Base-by-base conservation (phyloP, 2,888 invertebrate genomes). In the Linhomoeus sp. region DNA sequence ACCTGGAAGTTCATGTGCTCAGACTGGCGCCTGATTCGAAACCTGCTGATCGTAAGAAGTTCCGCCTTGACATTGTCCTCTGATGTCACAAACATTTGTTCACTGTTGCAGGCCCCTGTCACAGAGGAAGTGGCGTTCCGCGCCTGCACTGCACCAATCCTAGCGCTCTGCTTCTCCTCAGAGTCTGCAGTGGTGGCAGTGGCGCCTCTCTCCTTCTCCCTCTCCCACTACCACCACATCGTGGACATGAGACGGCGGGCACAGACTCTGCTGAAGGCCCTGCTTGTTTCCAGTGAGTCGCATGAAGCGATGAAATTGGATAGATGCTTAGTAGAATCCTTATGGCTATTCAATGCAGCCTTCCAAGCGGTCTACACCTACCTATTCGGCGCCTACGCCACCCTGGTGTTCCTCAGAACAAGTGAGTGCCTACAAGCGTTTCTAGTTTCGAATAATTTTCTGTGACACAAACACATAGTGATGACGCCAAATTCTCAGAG, bases 321-420 rank as follows among this genome's bases (percentile, higher is more conserved):
- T 9, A n/a, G 12, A n/a, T 5, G 19, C 7, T 38, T 38, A 14
- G n/a, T 38, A 15, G 12, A n/a, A n/a, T 38, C 19, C 38, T 38
- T 19, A 38, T 7, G 17, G 12, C 19, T 38, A 9, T 40, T 17
- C 3, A 35, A 51, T 56, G 41, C 48, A 60, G 58, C 46, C 1
- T 58, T 64, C 49, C 63, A 63, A 57, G 56, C 56, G 29, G 45
- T 45, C n/a, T 63, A 63, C 51, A 60, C 63, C 9, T 64, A 64
- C 50, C 41, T 58, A 7, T 63, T 63, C 46, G 63, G 63, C 9
- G 54, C 51, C 9, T 63, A 64, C 44, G 58, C 62, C 14, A 58
- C 60, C 1, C 57, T 53, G 39, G 50, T 63, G 17, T 57, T 58
- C 48, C 36, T 55, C 17, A 36, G 50, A 33, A 58, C 56, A 24